Percentiles rank a stretch among this genome's conserved stretches.
Conservation (phyloP, 2,888 invertebrate genomes). For the Dastarcus helophoroides region DNA sequence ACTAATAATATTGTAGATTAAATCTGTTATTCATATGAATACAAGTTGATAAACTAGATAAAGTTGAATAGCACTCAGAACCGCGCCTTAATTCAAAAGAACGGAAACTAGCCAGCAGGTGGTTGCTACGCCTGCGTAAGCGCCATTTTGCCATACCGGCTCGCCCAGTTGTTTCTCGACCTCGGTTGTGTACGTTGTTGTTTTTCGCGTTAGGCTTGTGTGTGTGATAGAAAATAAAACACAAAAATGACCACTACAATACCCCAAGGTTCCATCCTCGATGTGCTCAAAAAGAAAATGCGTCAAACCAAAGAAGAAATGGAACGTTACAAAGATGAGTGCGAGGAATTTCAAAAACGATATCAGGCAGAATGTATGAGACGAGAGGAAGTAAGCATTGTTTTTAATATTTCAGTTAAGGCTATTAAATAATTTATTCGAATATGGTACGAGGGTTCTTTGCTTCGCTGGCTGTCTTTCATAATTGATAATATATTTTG, state of each 20-base stretch:
- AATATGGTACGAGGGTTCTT: no score
- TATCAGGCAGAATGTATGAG: slow-evolving; percentile 91
- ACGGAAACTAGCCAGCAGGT: slow-evolving; percentile 23
- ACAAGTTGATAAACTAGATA: no score
- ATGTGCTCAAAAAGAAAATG: slow-evolving; percentile 99
- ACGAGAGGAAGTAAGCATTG: slow-evolving; percentile 92
- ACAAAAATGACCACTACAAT: slow-evolving; percentile 73
- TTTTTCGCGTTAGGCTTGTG: slow-evolving; percentile 11
- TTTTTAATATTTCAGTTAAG: background rate
- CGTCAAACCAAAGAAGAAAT: slow-evolving; percentile 97
- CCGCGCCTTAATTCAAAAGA: slow-evolving; percentile 13
- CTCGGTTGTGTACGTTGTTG: slow-evolving; percentile 7
- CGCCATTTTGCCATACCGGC: slow-evolving; percentile 35
- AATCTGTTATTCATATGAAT: no score
- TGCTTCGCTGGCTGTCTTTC: no score
- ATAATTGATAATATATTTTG: no score
- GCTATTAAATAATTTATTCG: no score
- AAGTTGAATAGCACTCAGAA: slow-evolving; percentile 8
- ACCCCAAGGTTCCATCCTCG: slow-evolving; percentile 87
- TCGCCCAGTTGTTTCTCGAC: slow-evolving; percentile 34
- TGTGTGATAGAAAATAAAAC: slow-evolving; percentile 6
- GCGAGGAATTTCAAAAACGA: slow-evolving; percentile 91
- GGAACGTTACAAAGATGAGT: slow-evolving; percentile 96
- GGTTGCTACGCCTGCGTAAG: slow-evolving; percentile 28
- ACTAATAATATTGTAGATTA: no score